Conservation (phyloP, 2,113 vertebrate species). For the Amphiprion percula region DNA sequence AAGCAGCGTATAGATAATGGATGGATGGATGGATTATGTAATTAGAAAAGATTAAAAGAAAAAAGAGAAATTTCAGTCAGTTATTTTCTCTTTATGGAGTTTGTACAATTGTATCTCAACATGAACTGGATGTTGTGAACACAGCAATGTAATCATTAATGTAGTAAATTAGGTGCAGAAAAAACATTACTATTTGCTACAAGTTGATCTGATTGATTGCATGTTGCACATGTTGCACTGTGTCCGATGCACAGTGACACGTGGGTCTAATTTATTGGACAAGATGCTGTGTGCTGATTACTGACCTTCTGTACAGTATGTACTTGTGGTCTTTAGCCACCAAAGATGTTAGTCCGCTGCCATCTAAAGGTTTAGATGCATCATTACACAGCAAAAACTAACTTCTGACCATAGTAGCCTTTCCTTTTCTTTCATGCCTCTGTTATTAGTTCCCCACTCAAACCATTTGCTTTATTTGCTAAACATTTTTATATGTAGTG, state of each 20-base stretch:
- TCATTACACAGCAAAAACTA: not conserved
- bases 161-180: not conserved
- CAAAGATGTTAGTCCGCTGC: slow-evolving; percentile 40
- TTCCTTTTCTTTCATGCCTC: too few species aligned
- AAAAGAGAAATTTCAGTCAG: not conserved
- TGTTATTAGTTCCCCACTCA: not conserved
- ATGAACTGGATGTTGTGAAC: too few species aligned
- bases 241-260: not conserved
- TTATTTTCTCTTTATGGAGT: not conserved
- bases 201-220: too few species aligned
- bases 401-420: accelerated
- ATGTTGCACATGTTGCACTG: too few species aligned
- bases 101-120: not conserved
- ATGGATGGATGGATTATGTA: too few species aligned
- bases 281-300: not conserved
- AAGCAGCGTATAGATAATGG: too few species aligned
- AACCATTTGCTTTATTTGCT: not conserved
- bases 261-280: accelerated
- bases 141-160: not conserved
- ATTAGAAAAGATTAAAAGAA: too few species aligned
- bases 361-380: slow-evolving; percentile 44
- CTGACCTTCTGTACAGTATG: not conserved
- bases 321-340: not conserved
- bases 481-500: too few species aligned
- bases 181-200: not conserved